Base-by-base conservation (phyloP, 2,797 vertebrate genomes). In the Coranthus polyacanthus region DNA sequence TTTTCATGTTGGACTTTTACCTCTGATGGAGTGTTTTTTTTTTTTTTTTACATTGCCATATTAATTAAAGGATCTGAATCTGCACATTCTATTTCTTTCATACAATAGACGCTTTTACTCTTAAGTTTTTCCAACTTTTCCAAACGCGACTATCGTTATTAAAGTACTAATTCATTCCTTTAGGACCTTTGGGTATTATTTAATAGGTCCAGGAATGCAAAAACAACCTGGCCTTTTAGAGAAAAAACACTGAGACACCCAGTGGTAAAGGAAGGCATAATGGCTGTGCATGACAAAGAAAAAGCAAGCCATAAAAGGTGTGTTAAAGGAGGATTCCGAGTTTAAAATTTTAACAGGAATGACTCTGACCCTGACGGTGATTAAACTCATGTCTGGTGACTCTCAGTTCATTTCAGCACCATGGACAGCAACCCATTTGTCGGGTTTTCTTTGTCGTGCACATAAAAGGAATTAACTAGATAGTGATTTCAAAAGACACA, bases 391-490 rank as follows among this genome's bases (percentile, higher is more conserved):
- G 13, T 41, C 10, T 49, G 29, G 4, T 10, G 22, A 5, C 2
- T 41, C 15, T 17, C 12, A 3, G 24, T 20, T 17, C 2, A 32
- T 22, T 85, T 78, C 76, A 87, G 79, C 60, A 86, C 79, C 80
- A 69, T 6, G 70, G 74, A 83, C 72, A 86, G 72, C 15, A 6
- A 41, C 38, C 3, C 29, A 9, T 9, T 32, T 32, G 10, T 32
- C 2, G 29, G 29, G 45, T 17, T 68, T 49, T 34, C 1, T 1
- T 26, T 11, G n/a, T 10, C 18, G 10, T 8, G 2, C 57, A 66
- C 13, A 68, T 1, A 20, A 12, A 15, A 53, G 39, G 47, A 73
- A 56, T 22, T 3, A 66, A 32, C 63, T 29, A 24, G 51, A 65
- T 16, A 18, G 6, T 3, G 10, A 12, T 32, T n/a, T 16, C 17